Percentiles rank a stretch among this genome's conserved stretches.
These are phyloP conservation scores for Electrophaes corylata DNA, from an alignment of 2,888 invertebrate genomes.

Conservation along the genomic window DNA sequence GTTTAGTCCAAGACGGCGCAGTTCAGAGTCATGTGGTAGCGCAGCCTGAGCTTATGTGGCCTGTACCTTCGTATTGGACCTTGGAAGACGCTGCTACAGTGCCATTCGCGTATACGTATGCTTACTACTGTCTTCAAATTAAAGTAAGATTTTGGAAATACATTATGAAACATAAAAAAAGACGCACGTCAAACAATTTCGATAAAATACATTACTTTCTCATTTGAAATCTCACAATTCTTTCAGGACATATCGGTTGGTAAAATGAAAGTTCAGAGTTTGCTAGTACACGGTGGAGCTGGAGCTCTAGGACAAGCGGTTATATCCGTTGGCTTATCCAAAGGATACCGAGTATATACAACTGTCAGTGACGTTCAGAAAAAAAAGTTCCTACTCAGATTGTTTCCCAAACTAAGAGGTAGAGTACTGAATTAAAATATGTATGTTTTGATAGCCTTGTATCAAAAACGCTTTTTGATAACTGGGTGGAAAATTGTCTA, in stretches of 20 bases:
- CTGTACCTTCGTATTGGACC: slow-evolving; percentile 87
- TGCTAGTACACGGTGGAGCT: slow-evolving; percentile 62
- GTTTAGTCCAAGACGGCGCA: slow-evolving; percentile 79
- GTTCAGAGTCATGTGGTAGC: slow-evolving; percentile 82
- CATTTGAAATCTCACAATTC: too few species aligned
- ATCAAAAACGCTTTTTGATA: too few species aligned
- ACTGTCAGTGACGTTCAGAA: slow-evolving; percentile 59
- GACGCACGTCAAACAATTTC: neutral
- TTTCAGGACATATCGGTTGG: neutral
- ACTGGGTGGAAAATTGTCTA: too few species aligned
- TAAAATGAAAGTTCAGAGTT: neutral
- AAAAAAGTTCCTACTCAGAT: slow-evolving; percentile 55
- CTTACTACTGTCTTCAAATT: slow-evolving; percentile 60
- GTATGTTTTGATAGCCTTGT: too few species aligned
- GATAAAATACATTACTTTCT: neutral
- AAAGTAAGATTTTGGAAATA: slow-evolving; percentile 11
- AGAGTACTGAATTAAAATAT: too few species aligned
- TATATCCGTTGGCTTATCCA: slow-evolving; percentile 57
- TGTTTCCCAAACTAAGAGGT: slow-evolving; percentile 63
- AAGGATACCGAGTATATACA: slow-evolving; percentile 56
- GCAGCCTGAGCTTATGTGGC: slow-evolving; percentile 83
- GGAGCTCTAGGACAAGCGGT: slow-evolving; percentile 67
- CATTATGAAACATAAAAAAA: neutral
- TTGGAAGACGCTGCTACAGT: slow-evolving; percentile 90
- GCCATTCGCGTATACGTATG: slow-evolving; percentile 88